phyloP scores from a whole-genome alignment of 2,113 vertebrate species.

The Oryzias melastigma region DNA sequence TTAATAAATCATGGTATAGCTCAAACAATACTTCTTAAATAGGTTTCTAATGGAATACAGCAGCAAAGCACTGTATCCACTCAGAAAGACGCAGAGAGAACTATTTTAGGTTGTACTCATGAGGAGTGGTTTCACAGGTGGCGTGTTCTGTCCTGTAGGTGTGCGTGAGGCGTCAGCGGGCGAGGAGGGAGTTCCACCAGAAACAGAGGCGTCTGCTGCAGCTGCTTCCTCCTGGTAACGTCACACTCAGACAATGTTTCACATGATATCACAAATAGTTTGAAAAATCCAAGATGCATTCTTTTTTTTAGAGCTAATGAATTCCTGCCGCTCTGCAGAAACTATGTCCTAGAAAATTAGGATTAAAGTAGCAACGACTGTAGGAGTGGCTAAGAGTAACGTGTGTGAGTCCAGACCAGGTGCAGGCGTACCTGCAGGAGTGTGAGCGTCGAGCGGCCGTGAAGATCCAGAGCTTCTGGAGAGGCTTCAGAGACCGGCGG shows the following conservation, averaged over 20 bases:
- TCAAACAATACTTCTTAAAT: too few relatives aligned
- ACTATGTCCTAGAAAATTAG: too few relatives aligned
- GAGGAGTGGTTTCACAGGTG: neutral
- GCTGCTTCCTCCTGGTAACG: slow-evolving; percentile 84
- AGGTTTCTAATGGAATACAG: too few relatives aligned
- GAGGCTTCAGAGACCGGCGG: slow-evolving; percentile 83
- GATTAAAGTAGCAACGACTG: too few relatives aligned
- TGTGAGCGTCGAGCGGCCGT: slow-evolving; percentile 84
- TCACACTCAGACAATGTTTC: neutral
- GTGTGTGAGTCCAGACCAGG: slow-evolving; percentile 67
- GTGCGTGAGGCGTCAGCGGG: slow-evolving; percentile 84
- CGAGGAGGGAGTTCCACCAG: slow-evolving; percentile 86
- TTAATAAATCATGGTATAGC: too few relatives aligned
- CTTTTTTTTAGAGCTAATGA: too few relatives aligned
- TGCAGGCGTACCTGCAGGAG: slow-evolving; percentile 84
- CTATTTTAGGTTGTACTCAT: neutral
- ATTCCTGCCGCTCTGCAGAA: too few relatives aligned
- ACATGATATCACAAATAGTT: neutral
- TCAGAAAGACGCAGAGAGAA: too few relatives aligned
- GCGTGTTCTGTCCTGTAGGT: slow-evolving; percentile 59
- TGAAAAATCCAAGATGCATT: neutral
- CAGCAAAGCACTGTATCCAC: too few relatives aligned
- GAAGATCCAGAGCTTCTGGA: slow-evolving; percentile 89
- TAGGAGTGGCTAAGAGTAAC: neutral
- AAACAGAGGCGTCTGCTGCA: slow-evolving; percentile 84